Evolutionary conservation across 1,140 invertebrate species (phyloP).

Genomic region (Oryzaephilus surinamensis): DNA sequence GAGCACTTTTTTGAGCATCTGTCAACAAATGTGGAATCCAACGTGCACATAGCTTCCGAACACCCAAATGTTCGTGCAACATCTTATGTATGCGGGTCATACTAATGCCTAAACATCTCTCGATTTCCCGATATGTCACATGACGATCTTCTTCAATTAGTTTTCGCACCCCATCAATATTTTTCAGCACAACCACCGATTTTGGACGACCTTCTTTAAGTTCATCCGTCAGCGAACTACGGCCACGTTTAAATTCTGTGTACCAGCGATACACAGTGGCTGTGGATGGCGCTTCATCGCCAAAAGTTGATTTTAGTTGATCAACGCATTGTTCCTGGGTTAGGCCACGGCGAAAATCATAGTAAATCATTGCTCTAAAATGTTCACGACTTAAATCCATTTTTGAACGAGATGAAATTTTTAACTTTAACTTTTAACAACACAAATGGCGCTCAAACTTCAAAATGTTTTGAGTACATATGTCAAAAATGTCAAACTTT

Average conservation of each 20-base stretch:
- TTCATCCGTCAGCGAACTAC: constrained; percentile 14
- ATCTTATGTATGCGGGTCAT: constrained; percentile 20
- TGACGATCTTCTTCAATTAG: constrained; percentile 24
- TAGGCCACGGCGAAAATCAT: constrained; percentile 6
- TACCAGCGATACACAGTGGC: constrained; percentile 12
- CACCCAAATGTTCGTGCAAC: constrained; percentile 21
- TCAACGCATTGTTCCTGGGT: constrained; percentile 3
- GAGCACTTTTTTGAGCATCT: constrained; percentile 22
- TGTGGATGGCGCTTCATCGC: constrained; percentile 12
- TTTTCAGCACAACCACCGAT: constrained; percentile 14
- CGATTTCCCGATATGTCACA: constrained; percentile 21
- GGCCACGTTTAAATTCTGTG: constrained; percentile 16
- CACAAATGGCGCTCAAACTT: constrained; percentile 2
- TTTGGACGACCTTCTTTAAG: constrained; percentile 16
- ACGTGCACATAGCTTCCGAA: constrained; percentile 24
- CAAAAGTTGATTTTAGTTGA: constrained; percentile 8
- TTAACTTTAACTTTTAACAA: constrained; percentile 2
- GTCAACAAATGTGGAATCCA: constrained; percentile 25
- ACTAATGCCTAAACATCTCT: constrained; percentile 18
- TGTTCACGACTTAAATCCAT: constrained; percentile 5
- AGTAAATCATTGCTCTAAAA: constrained; percentile 2
- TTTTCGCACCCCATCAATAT: constrained; percentile 14
- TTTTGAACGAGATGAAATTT: not conserved
- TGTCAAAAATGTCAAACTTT: constrained; percentile 10
- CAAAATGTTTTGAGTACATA: constrained; percentile 6